These are phyloP conservation scores for Miichthys miiuy DNA, from an alignment of 2,797 vertebrate genomes.

Conservation along the genomic window DNA sequence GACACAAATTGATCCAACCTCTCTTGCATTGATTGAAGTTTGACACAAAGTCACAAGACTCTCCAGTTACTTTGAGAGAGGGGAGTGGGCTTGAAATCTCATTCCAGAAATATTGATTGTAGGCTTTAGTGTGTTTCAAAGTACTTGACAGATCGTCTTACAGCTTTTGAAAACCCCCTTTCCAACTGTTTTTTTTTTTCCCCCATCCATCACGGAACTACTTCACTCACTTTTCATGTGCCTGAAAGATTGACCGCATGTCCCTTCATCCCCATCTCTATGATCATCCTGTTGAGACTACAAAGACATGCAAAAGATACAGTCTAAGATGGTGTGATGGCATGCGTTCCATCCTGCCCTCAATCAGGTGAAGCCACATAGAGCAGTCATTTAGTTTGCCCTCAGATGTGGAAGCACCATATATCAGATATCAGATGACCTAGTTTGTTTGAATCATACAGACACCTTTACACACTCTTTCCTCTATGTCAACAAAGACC, in stretches of 20 bases:
- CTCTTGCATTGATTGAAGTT: neutral
- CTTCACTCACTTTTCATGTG: neutral
- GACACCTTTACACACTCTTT: neutral
- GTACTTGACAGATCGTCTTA: neutral
- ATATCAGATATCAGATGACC: neutral
- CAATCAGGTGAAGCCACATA: neutral
- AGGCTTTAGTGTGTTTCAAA: conserved; percentile 3
- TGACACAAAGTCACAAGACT: neutral
- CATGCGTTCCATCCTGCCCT: neutral
- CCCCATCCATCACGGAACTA: neutral
- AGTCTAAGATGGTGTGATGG: neutral
- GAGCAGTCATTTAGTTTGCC: neutral
- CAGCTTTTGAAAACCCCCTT: neutral
- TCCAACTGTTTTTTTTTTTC: neutral
- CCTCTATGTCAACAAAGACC: neutral
- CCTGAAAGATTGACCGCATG: neutral
- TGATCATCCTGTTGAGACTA: neutral
- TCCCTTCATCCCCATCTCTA: neutral
- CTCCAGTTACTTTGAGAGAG: neutral
- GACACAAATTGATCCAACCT: neutral
- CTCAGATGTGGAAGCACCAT: neutral
- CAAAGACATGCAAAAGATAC: neutral
- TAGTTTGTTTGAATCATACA: neutral
- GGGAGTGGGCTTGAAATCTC: neutral
- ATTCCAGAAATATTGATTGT: neutral